phyloP scores from a whole-genome alignment of 1,140 invertebrate genomes.

The Panulirus ornatus region DNA sequence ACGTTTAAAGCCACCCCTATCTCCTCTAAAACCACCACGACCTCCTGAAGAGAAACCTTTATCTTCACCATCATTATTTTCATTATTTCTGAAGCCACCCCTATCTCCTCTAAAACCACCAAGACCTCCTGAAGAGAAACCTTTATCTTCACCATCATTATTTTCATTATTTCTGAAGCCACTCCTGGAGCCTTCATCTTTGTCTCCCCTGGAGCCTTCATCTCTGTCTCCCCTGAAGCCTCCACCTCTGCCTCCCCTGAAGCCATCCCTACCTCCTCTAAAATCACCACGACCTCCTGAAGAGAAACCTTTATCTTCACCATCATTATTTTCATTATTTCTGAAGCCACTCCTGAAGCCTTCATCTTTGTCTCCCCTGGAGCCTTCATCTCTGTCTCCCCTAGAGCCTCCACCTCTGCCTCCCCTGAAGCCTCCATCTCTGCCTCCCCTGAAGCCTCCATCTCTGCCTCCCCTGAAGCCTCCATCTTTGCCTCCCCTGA shows the following conservation, averaged over 20 bases:
- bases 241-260: too few species aligned
- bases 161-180: conserved; percentile 47
- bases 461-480: conserved; percentile 34
- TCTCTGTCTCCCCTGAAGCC: conserved; percentile 45
- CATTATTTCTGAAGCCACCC: neutral
- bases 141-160: conserved; percentile 20
- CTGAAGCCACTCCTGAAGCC: conserved; percentile 30
- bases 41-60: neutral
- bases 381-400: conserved; percentile 68
- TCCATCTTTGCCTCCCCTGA: conserved; percentile 4
- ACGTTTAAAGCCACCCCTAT: conserved; percentile 22
- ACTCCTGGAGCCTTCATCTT: conserved; percentile 66
- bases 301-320: conserved; percentile 70
- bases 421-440: conserved; percentile 33
- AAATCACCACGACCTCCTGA: conserved; percentile 42
- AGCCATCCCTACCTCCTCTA: conserved; percentile 31
- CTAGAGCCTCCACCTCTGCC: neutral
- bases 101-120: conserved; percentile 68
- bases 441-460: conserved; percentile 52
- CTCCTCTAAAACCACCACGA: conserved; percentile 43
- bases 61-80: neutral
- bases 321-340: conserved; percentile 60
- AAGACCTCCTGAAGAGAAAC: conserved; percentile 74
- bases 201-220: conserved; percentile 67
- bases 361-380: conserved; percentile 1